Evolutionary conservation across 2,113 vertebrate genomes (phyloP), one percentile per base, ranked within the genome.

Genomic region (Coreoperca whiteheadi): DNA sequence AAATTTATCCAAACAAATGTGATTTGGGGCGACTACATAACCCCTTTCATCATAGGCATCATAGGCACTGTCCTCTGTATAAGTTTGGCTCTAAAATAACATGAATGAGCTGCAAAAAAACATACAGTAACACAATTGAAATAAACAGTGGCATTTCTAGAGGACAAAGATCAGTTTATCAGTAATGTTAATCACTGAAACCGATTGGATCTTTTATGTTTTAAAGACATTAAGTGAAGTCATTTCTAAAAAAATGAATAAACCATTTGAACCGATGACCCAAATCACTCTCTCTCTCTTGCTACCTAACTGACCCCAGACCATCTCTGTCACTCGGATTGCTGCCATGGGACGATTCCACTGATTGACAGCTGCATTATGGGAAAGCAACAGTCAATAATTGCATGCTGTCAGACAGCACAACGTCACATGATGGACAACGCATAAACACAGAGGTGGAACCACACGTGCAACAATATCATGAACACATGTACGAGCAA

Each of bases 361-460:
- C 16, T 81, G 87, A 89, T 53, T 87, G 90, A 93, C 90, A 88
- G 86, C 64, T 71, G 74, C 63, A 81, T 83, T 81, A 79, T 74
- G n/a, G 76, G 37, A 79, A 18, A 46, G 64, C 20, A 73, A 73
- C 83, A 79, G 87, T 64, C 80, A 54, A 73, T 87, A 78, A 85
- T 61, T 68, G 41, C 39, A 18, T 4, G 18, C 68, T 82, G 71
- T 82, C 79, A 83, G 63, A 74, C 63, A 11, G 41, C 30, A 30
- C 3, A 8, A 67, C n/a, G 18, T 85, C 66, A 77, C 69, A 10
- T 64, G 73, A 74, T 9, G 53, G 63, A 70, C 11, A 57, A n/a
- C 16, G 30, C 32, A 34, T 30, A 67, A 73, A 80, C 64, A 50
- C 43, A 60, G 6, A 25, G 3, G 21, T 5, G 37, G 30, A 68